These are phyloP conservation scores for Pristionchus arcanus DNA, from an alignment of 2,888 invertebrate species.

Conservation along the genomic window DNA sequence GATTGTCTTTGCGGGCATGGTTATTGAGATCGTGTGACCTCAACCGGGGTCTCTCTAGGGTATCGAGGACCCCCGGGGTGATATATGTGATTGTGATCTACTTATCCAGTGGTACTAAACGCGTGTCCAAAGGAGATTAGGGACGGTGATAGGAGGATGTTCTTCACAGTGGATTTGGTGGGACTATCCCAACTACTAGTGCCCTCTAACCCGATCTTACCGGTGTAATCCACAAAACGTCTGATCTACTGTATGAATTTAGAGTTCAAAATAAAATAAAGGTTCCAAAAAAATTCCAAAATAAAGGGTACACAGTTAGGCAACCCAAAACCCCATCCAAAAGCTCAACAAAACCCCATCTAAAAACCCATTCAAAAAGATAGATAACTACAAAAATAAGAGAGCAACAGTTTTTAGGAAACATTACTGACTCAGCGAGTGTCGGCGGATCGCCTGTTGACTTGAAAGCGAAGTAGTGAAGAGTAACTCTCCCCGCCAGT, in stretches of 20 bases:
- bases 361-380: too few relatives aligned
- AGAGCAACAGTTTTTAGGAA: too few relatives aligned
- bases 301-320: too few relatives aligned
- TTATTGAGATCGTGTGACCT: neutral
- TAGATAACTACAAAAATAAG: too few relatives aligned
- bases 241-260: too few relatives aligned
- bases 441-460: conserved; percentile 7
- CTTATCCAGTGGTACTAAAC: neutral
- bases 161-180: neutral
- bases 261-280: too few relatives aligned
- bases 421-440: neutral
- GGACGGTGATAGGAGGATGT: neutral
- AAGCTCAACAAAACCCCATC: too few relatives aligned
- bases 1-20: neutral
- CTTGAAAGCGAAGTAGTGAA: neutral
- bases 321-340: too few relatives aligned
- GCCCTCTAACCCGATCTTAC: too few relatives aligned
- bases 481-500: neutral
- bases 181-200: too few relatives aligned
- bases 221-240: too few relatives aligned
- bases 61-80: conserved; percentile 3
- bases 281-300: too few relatives aligned
- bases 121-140: neutral
- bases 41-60: neutral
- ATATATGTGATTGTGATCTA: neutral